A percentile compares a stretch with the other conserved stretches of the same genome.
These are phyloP conservation scores for Aporophyla lueneburgensis DNA, from an alignment of 2,888 invertebrate genomes.

Conservation along the genomic window DNA sequence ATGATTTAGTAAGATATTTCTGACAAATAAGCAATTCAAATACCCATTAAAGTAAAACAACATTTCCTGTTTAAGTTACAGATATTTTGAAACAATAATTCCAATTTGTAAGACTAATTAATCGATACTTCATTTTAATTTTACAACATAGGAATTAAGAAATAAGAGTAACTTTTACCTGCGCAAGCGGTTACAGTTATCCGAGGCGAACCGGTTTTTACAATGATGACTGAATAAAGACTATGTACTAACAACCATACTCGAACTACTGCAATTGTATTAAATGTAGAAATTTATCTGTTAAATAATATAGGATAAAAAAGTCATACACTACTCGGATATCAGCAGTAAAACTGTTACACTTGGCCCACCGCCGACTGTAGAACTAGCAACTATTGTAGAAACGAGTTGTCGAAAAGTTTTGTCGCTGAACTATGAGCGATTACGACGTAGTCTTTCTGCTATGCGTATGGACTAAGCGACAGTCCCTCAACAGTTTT, in stretches of 20 bases:
- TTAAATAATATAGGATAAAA: neutral
- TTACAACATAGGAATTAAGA: conserved; percentile 34
- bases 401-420: neutral
- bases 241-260: conserved; percentile 25
- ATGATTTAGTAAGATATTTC: neutral
- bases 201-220: conserved; percentile 44
- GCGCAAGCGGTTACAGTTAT: conserved; percentile 14
- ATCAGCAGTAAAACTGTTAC: neutral
- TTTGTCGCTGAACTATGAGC: neutral
- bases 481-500: neutral
- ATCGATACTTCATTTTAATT: conserved; percentile 36
- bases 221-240: conserved; percentile 25
- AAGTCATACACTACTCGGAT: neutral
- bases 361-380: neutral
- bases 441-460: too few relatives aligned
- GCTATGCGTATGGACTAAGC: neutral
- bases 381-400: neutral
- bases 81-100: conserved; percentile 27
- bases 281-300: neutral
- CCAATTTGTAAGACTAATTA: conserved; percentile 51
- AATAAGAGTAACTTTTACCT: conserved; percentile 21
- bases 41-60: conserved; percentile 6
- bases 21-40: conserved; percentile 10
- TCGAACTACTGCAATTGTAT: conserved; percentile 15
- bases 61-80: conserved; percentile 2